Percentiles rank a stretch among this genome's conserved stretches.
Evolutionary conservation across 1,140 invertebrate genomes (phyloP).

Genomic region (Amyelois transitella): DNA sequence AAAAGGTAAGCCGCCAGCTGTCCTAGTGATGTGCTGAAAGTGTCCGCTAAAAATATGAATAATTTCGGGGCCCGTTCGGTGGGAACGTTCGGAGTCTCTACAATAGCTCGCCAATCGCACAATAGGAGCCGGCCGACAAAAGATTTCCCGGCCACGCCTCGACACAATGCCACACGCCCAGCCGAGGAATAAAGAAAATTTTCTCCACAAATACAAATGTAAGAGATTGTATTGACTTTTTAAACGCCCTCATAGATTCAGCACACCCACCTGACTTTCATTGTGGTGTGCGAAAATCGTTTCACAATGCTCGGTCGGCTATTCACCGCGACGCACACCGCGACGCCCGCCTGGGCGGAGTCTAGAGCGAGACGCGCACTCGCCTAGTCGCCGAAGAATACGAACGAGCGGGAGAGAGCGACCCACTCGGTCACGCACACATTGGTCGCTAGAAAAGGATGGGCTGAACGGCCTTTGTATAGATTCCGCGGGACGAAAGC

Average conservation of each 20-base stretch:
- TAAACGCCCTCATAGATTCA: constrained; percentile 65
- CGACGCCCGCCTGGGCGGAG: constrained; percentile 55
- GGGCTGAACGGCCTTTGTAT: constrained; percentile 59
- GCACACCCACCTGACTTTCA: constrained; percentile 57
- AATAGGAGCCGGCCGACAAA: constrained; percentile 44
- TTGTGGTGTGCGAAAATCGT: constrained; percentile 57
- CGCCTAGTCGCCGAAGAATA: constrained; percentile 32
- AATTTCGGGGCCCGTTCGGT: constrained; percentile 33
- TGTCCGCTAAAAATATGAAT: constrained; percentile 37
- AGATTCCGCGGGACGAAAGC: constrained; percentile 53
- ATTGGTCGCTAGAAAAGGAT: constrained; percentile 60
- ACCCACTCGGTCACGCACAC: constrained; percentile 42
- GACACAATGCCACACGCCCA: constrained; percentile 57
- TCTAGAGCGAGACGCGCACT: constrained; percentile 54
- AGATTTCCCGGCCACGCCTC: constrained; percentile 67
- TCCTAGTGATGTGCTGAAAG: constrained; percentile 1
- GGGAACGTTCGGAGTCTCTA: constrained; percentile 44
- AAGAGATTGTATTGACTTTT: constrained; percentile 71
- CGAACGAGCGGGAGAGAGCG: constrained; percentile 35
- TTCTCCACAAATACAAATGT: constrained; percentile 60
- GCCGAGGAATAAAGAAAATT: constrained; percentile 55
- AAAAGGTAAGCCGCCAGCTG: constrained; percentile 9
- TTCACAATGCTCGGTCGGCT: constrained; percentile 52
- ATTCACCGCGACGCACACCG: constrained; percentile 49
- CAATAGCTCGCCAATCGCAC: constrained; percentile 62